These are phyloP conservation scores for Lytechinus pictus DNA, from an alignment of 35 echinoderm and acorn worm genomes.

Conservation along the genomic window DNA sequence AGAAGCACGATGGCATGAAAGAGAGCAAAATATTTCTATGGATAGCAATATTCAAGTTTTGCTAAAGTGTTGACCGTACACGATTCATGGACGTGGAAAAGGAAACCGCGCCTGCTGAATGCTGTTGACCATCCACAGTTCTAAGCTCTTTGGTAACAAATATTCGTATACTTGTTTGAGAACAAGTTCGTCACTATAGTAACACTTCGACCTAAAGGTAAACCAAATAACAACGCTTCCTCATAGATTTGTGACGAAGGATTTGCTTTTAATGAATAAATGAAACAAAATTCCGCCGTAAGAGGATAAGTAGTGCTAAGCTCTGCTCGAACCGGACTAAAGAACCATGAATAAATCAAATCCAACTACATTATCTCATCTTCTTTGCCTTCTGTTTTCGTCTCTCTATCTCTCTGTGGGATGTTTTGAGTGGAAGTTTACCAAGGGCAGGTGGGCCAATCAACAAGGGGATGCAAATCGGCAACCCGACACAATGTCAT, in stretches of 20 bases:
- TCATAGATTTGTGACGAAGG: too few relatives aligned
- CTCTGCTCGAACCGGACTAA: background rate
- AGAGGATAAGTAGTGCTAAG: background rate
- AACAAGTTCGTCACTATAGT: background rate
- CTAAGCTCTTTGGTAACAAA: background rate
- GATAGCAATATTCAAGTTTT: background rate
- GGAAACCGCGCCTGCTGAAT: background rate
- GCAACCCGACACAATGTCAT: slow-evolving; percentile 38
- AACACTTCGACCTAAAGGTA: background rate
- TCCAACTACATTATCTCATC: background rate
- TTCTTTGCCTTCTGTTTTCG: background rate
- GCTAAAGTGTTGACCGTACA: background rate
- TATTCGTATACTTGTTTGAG: background rate
- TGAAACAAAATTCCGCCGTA: background rate
- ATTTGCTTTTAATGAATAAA: background rate
- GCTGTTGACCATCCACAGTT: background rate
- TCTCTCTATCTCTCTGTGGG: background rate
- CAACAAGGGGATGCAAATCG: background rate
- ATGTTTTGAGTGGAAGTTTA: slow-evolving; percentile 13
- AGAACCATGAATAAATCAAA: slow-evolving; percentile 3
- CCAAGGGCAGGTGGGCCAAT: slow-evolving; percentile 36
- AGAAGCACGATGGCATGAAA: background rate
- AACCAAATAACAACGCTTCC: background rate
- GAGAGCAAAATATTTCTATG: background rate
- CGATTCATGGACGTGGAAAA: background rate